Evolutionary conservation across 2,888 invertebrate genomes (phyloP).

Genomic region (Mythimna vitellina): DNA sequence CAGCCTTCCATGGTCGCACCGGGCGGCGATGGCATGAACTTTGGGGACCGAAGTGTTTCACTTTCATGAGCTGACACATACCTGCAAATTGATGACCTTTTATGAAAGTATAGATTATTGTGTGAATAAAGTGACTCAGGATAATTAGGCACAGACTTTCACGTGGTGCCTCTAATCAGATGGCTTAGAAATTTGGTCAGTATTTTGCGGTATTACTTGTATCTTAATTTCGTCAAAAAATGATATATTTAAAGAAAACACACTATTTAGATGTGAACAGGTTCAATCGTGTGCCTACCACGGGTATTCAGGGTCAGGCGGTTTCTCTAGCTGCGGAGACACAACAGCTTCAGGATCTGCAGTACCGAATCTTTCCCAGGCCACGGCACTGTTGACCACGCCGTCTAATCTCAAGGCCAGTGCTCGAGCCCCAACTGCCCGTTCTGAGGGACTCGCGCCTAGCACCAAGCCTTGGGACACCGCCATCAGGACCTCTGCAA

Average conservation of each 20-base stretch:
- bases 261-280: no score
- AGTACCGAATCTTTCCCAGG: slow-evolving; percentile 83
- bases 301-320: slow-evolving; percentile 93
- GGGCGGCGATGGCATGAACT: slow-evolving; percentile 92
- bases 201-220: no score
- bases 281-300: slow-evolving; percentile 87
- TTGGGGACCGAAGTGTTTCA: slow-evolving; percentile 92
- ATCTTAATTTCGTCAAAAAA: no score
- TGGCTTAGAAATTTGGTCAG: no score
- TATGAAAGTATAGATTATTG: no score
- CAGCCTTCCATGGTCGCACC: slow-evolving; percentile 93
- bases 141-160: no score
- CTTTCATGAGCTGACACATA: slow-evolving; percentile 92
- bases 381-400: slow-evolving; percentile 82
- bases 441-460: slow-evolving; percentile 81
- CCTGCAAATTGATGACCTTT: slow-evolving; percentile 78
- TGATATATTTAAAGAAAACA: no score
- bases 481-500: slow-evolving; percentile 93
- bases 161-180: no score
- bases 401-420: slow-evolving; percentile 81
- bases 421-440: slow-evolving; percentile 90
- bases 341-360: slow-evolving; percentile 85
- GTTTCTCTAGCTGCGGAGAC: slow-evolving; percentile 91
- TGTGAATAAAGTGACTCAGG: no score
- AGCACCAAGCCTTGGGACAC: slow-evolving; percentile 93